Conservation (phyloP, 2,113 vertebrate genomes). For the Brienomyrus brachyistius region DNA sequence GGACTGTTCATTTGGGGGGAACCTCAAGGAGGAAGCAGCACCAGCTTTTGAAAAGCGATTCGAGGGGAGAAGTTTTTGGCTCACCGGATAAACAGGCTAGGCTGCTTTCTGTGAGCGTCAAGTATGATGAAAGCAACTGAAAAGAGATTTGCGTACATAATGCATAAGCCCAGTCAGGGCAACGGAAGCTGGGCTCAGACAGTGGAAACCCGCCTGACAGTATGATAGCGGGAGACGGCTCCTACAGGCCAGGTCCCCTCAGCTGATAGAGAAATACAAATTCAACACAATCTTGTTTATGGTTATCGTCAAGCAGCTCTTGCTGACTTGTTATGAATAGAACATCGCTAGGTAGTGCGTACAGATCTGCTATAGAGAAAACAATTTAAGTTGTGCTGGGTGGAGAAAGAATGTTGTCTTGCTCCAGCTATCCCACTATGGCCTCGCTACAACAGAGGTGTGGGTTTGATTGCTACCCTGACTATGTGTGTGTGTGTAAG, state of each 20-base stretch:
- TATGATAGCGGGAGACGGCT: not conserved
- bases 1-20: not conserved
- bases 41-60: not conserved
- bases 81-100: conserved; percentile 46
- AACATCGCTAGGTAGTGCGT: not conserved
- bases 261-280: not conserved
- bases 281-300: not conserved
- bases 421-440: not conserved
- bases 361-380: not conserved
- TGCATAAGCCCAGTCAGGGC: conserved; percentile 22
- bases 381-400: not conserved
- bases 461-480: not conserved
- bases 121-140: conserved; percentile 58
- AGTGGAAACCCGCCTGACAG: conserved; percentile 15
- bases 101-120: conserved; percentile 31
- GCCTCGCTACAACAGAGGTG: not conserved
- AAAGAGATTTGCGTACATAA: conserved; percentile 50
- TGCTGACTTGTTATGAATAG: not conserved
- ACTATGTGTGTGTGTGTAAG: not conserved
- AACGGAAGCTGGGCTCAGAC: not conserved
- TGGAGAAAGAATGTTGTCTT: not conserved
- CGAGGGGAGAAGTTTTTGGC: conserved; percentile 22
- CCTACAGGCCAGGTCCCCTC: not conserved
- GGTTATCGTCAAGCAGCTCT: not conserved
- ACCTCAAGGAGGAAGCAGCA: not conserved